These are phyloP conservation scores for Spodoptera littoralis DNA, from an alignment of 2,888 invertebrate species.

Conservation along the genomic window DNA sequence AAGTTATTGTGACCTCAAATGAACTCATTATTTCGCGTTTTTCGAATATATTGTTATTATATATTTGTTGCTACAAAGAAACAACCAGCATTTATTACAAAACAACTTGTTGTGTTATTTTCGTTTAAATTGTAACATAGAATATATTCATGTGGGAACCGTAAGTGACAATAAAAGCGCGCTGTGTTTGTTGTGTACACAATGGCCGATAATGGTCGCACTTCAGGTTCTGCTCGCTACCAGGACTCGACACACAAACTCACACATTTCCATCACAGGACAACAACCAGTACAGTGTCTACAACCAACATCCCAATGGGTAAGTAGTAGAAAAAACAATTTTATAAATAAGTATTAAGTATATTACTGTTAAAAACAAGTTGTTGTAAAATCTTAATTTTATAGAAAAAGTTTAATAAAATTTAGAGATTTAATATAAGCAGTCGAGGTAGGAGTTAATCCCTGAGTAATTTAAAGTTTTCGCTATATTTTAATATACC, in stretches of 20 bases:
- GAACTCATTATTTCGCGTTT: slow-evolving; percentile 7
- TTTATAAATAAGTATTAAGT: too few species aligned
- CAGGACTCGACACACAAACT: too few species aligned
- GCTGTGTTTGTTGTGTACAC: background rate
- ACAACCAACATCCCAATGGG: too few species aligned
- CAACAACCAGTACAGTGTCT: too few species aligned
- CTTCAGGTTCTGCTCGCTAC: background rate
- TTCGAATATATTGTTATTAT: slow-evolving; percentile 5
- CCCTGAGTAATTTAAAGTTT: slow-evolving; percentile 17
- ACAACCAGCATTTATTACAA: slow-evolving; percentile 18
- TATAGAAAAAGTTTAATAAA: slow-evolving; percentile 1
- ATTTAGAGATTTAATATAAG: slow-evolving; percentile 20
- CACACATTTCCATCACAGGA: too few species aligned
- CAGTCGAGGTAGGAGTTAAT: slow-evolving; percentile 20
- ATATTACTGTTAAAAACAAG: too few species aligned
- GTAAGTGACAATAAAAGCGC: background rate
- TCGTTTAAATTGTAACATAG: slow-evolving; percentile 21
- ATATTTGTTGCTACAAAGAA: slow-evolving; percentile 7
- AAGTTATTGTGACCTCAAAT: slow-evolving; percentile 17
- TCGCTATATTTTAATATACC: slow-evolving; percentile 11
- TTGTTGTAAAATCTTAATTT: background rate
- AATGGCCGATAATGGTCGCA: background rate
- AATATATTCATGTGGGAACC: background rate
- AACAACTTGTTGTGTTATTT: slow-evolving; percentile 20
- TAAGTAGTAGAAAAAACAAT: too few species aligned